Base-by-base conservation (phyloP, 2,113 vertebrate species). In the Isurus oxyrinchus region DNA sequence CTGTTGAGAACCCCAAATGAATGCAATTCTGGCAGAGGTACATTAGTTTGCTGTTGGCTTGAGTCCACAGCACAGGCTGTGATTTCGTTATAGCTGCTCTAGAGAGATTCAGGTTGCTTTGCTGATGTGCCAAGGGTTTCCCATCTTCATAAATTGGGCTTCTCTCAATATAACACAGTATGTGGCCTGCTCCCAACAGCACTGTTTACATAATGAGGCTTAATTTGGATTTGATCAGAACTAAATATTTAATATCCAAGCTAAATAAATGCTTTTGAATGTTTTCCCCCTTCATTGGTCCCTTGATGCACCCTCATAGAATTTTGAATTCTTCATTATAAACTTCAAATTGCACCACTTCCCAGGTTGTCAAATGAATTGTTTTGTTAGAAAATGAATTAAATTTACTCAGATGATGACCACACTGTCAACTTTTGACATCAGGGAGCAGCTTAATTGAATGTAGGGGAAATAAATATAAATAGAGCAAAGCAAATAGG, bases 181-280 rank as follows among this genome's bases (percentile, higher is more conserved):
- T 3, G 5, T 14, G 7, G 14, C 88, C 88, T n/a, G 57, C 27
- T 57, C 23, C 53, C 49, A 90, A 11, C 87, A 90, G 40, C 87
- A 90, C 55, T 61, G 57, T 59, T 93, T 93, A n/a, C 88, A 93
- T 61, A 93, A 93, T 93, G 57, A 61, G 88, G 88, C 27, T n/a
- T 59, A 93, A 93, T 93, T 61, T 93, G 57, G 31, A 59, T 61
- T 93, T 93, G 31, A n/a, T 93, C 57, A 10, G 35, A 93, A 35
- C 19, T 61, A 93, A 93, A 93, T 93, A 93, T 93, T 93, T 93
- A 59, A 93, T 61, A 59, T 61, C 88, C 55, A n/a, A 93, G 35
- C 57, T 16, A n/a, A 61, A 93, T 31, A 57, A 93, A 40, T 93
- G 55, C 53, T 91, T 91, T 35, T 91, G 53, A 93, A 93, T 93